These are phyloP conservation scores for Drosophila santomea DNA, from an alignment of 1,140 invertebrate genomes.

Conservation along the genomic window DNA sequence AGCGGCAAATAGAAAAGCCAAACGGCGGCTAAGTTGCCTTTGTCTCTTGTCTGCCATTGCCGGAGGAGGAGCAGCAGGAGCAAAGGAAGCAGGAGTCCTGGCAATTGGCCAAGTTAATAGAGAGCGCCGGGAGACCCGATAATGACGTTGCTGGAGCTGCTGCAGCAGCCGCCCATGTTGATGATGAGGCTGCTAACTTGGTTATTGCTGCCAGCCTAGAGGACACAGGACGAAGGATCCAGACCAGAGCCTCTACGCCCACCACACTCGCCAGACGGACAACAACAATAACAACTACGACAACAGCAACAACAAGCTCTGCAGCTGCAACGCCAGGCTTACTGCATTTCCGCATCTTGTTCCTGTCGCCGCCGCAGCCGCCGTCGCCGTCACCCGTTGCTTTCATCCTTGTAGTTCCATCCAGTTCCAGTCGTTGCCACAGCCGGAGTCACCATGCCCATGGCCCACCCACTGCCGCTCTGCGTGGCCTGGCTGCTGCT, in stretches of 20 bases:
- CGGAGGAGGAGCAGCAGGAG: not conserved
- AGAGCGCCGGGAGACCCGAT: constrained; percentile 61
- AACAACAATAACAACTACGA: constrained; percentile 19
- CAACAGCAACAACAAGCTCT: constrained; percentile 19
- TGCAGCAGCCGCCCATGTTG: constrained; percentile 49
- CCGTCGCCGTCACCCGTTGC: constrained; percentile 37
- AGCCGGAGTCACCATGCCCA: constrained; percentile 47
- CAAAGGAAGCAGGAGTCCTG: constrained; percentile 19
- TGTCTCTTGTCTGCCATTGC: constrained; percentile 61
- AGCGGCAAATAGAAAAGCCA: constrained; percentile 46
- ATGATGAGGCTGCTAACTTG: constrained; percentile 80
- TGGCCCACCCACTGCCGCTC: constrained; percentile 56
- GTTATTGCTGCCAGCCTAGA: constrained; percentile 75
- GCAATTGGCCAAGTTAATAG: constrained; percentile 83
- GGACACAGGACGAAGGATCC: constrained; percentile 16
- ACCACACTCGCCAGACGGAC: constrained; percentile 26
- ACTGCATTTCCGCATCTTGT: constrained; percentile 79
- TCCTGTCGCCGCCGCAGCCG: constrained; percentile 46
- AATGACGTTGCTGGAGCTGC: constrained; percentile 74
- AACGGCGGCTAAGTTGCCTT: constrained; percentile 52
- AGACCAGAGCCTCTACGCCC: constrained; percentile 1
- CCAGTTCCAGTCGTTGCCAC: constrained; percentile 18
- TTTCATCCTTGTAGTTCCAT: constrained; percentile 27
- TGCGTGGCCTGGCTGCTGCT: constrained; percentile 65
- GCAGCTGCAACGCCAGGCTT: constrained; percentile 42